phyloP scores from a whole-genome alignment of 2,113 vertebrate species.

The Cebus imitator region DNA sequence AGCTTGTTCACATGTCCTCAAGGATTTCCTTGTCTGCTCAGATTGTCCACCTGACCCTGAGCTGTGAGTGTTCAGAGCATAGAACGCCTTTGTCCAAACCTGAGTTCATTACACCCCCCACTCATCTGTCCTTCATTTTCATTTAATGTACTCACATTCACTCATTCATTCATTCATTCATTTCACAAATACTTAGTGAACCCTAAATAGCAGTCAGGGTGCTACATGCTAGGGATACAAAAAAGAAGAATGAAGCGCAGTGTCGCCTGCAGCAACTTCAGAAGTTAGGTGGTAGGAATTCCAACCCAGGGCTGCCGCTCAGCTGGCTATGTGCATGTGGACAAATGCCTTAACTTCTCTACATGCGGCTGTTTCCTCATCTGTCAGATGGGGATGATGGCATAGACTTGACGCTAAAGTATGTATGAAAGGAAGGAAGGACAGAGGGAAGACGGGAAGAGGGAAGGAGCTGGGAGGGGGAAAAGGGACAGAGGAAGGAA shows the following conservation, averaged over 20 bases:
- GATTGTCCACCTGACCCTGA: too few relatives aligned
- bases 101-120: neutral
- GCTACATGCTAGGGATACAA: too few relatives aligned
- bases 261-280: fast-evolving
- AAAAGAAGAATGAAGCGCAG: neutral
- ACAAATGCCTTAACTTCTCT: neutral
- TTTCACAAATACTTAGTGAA: conserved; percentile 4
- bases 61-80: neutral
- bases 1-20: neutral
- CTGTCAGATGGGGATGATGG: neutral
- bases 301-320: fast-evolving
- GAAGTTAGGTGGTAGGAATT: neutral
- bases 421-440: neutral
- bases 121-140: neutral
- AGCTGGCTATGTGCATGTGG: too few relatives aligned
- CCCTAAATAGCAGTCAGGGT: neutral
- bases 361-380: neutral
- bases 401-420: neutral
- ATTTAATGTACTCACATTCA: neutral
- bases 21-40: neutral
- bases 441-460: neutral
- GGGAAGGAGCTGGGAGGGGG: neutral
- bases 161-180: neutral
- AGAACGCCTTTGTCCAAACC: neutral
- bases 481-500: fast-evolving